Evolutionary conservation across 2,888 invertebrate genomes (phyloP), one percentile per base, ranked within the genome.

Genomic region (Cheiracanthium punctorium): DNA sequence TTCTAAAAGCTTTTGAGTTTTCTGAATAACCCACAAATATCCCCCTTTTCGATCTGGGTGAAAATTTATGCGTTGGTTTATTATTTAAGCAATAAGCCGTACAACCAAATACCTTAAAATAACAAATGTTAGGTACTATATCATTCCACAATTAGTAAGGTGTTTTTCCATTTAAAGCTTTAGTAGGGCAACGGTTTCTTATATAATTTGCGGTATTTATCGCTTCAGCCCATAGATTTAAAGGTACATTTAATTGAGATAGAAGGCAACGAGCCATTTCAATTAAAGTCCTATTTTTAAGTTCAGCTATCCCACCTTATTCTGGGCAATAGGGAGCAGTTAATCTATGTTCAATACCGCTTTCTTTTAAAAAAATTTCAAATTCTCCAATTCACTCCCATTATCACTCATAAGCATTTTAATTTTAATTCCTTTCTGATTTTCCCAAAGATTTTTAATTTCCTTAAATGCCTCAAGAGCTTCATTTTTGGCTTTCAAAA

Each of bases 291-390:
- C 88, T 33, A 74, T 90, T 90, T 79, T 88, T 81, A 1, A 89
- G 20, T 52, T 90, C 89, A 14, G 89, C 86, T 1, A 89, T 76
- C 30, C 88, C 90, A 80, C 88, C 90, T 73, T 90, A 88, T 82
- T 58, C 58, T 2, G 58, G 58, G 58, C 58, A 58, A 58, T 1
- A 58, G 88, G 88, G 80, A 12, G 88, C 76, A 0, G 89, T 88
- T 2, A 29, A 20, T 52, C 88, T 52, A 71, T 90, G 89, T 0
- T 64, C 4, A 14, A 89, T 90, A 12, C 88, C 89, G 12, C 82
- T 33, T 17, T 41, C 75, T 41, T 58, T 79, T 10, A 89, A 76
- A 58, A 71, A 88, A 17, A 65, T 43, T 33, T 87, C 28, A 37
- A 89, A 88, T 29, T 71, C 69, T 24, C 48, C 70, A 41, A 88